These are phyloP conservation scores for Polylopha cassiicola DNA, from an alignment of 2,888 invertebrate genomes.

Conservation along the genomic window DNA sequence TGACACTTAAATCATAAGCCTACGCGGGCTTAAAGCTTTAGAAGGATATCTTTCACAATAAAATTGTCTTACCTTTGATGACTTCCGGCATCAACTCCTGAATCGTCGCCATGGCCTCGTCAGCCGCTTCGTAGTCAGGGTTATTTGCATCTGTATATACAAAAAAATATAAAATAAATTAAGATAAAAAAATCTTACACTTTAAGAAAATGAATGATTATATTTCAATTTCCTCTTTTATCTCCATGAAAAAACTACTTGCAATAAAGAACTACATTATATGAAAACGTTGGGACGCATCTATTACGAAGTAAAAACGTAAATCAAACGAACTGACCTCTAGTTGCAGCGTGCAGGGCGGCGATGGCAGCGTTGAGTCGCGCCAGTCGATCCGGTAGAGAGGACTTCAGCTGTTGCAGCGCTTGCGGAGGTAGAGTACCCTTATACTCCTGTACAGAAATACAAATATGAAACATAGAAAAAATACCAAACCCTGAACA, in stretches of 20 bases:
- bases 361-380: conserved; percentile 10
- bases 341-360: conserved; percentile 6
- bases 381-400: not conserved
- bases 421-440: no score
- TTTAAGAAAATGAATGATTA: not conserved
- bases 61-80: conserved; percentile 40
- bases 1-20: no score
- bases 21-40: no score
- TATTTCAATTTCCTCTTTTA: no score
- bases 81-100: conserved; percentile 45
- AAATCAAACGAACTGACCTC: conserved; percentile 6
- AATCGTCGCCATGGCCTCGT: conserved; percentile 39
- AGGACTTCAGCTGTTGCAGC: no score
- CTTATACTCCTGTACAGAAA: no score
- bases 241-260: no score
- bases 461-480: no score
- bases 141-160: conserved; percentile 44
- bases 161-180: conserved; percentile 5
- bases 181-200: not conserved
- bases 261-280: no score
- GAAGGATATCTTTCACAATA: no score
- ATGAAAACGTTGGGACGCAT: no score
- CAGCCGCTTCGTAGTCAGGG: conserved; percentile 43
- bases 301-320: not conserved
- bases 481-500: no score